Conservation (phyloP, 2,797 vertebrate genomes). For the Crenuchus spilurus region DNA sequence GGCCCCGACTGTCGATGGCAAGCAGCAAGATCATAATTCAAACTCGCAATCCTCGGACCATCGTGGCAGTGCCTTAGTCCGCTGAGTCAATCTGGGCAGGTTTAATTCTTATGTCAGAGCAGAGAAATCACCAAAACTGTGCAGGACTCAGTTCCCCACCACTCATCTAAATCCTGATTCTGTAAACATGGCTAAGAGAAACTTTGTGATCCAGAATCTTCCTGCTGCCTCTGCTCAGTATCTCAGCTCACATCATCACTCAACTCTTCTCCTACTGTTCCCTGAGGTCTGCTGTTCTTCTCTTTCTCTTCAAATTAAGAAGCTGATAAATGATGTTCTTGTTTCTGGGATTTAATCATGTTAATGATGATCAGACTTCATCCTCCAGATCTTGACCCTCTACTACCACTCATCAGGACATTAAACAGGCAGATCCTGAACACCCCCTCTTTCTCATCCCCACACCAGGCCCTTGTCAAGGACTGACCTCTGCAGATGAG, state of each 20-base stretch:
- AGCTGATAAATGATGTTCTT: neutral
- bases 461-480: neutral
- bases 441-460: neutral
- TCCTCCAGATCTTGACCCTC: conserved; percentile 30
- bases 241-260: neutral
- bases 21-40: no score
- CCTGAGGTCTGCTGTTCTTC: neutral
- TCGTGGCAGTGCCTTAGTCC: no score
- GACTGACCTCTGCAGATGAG: conserved; percentile 92
- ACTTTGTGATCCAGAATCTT: neutral
- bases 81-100: no score
- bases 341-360: conserved; percentile 19
- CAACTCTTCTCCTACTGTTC: neutral
- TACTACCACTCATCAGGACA: conserved; percentile 20
- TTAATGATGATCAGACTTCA: conserved; percentile 32
- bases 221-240: neutral
- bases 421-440: neutral
- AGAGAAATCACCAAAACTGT: no score
- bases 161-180: no score
- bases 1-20: no score
- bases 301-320: neutral
- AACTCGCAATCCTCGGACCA: no score
- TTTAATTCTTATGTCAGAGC: no score
- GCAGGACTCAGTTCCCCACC: no score
- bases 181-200: no score